These are phyloP conservation scores for Daktulosphaira vitifoliae DNA, from an alignment of 1,140 invertebrate species.

Conservation along the genomic window DNA sequence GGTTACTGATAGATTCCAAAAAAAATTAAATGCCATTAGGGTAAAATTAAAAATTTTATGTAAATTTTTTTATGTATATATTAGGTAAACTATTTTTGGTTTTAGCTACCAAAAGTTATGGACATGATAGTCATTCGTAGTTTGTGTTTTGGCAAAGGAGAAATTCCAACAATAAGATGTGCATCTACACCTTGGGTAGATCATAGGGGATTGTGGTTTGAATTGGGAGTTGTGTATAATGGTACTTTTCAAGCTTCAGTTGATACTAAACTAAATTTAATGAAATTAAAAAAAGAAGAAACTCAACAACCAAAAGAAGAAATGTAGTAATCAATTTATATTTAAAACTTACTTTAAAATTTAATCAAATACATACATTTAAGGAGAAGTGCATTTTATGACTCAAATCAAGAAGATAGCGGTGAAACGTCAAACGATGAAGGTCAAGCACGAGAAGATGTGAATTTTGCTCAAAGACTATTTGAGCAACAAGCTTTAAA, in stretches of 20 bases:
- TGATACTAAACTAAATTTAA: constrained; percentile 90
- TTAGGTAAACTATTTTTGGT: no score
- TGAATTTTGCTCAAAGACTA: constrained; percentile 18
- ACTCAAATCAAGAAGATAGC: constrained; percentile 83
- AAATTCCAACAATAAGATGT: constrained; percentile 60
- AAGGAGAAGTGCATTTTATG: constrained; percentile 52
- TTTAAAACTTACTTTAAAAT: constrained; percentile 26
- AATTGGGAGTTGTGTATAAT: constrained; percentile 81
- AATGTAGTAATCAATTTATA: constrained; percentile 4
- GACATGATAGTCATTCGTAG: constrained; percentile 24
- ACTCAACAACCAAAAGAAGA: constrained; percentile 27
- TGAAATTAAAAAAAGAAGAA: constrained; percentile 57
- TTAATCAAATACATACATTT: constrained; percentile 35
- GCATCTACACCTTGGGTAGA: constrained; percentile 67
- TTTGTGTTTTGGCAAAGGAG: constrained; percentile 46
- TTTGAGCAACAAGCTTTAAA: constrained; percentile 28
- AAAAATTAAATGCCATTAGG: constrained; percentile 76
- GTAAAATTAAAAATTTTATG: constrained; percentile 40
- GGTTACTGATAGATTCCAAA: constrained; percentile 69
- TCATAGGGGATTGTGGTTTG: constrained; percentile 84
- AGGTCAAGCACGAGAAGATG: constrained; percentile 44
- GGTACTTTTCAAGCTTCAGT: constrained; percentile 81
- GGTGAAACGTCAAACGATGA: constrained; percentile 86
- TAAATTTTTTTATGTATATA: constrained; percentile 3
- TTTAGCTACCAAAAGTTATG: constrained; percentile 28